Evolutionary conservation across 2,888 invertebrate species (phyloP).

Genomic region (Harpagoxenus sublaevis): DNA sequence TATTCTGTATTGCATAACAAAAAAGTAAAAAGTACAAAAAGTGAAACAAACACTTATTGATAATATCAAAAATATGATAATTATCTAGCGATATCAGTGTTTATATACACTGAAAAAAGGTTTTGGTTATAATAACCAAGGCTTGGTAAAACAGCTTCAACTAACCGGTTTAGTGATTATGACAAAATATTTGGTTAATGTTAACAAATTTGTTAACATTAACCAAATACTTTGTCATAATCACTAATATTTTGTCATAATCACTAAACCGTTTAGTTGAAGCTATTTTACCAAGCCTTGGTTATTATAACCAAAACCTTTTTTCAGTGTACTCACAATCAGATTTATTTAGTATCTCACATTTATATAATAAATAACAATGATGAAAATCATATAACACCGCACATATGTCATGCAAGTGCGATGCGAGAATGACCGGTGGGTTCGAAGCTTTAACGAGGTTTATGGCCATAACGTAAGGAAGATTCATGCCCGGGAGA

Average conservation of each 20-base stretch:
- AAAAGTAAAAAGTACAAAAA: neutral
- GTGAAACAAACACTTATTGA: neutral
- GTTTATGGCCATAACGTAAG: conserved; percentile 43
- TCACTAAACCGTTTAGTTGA: no score
- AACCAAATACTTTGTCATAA: no score
- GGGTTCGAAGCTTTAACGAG: conserved; percentile 44
- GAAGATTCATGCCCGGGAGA: conserved; percentile 47
- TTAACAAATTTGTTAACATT: no score
- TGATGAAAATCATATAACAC: neutral
- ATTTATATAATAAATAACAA: conserved; percentile 18
- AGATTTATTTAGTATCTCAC: neutral
- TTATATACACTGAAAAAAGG: no score
- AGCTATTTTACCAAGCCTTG: no score
- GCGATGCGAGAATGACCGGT: conserved; percentile 21
- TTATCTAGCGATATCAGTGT: neutral
- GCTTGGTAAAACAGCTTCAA: no score
- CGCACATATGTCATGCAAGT: neutral
- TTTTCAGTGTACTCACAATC: no score
- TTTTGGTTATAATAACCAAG: no score
- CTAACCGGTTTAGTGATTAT: no score
- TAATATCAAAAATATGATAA: neutral
- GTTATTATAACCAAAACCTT: no score
- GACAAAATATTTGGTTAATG: no score
- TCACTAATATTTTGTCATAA: no score
- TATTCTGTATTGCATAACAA: neutral